These are phyloP conservation scores for Peromyscus eremicus DNA, from an alignment of 2,797 vertebrate genomes.

Conservation along the genomic window DNA sequence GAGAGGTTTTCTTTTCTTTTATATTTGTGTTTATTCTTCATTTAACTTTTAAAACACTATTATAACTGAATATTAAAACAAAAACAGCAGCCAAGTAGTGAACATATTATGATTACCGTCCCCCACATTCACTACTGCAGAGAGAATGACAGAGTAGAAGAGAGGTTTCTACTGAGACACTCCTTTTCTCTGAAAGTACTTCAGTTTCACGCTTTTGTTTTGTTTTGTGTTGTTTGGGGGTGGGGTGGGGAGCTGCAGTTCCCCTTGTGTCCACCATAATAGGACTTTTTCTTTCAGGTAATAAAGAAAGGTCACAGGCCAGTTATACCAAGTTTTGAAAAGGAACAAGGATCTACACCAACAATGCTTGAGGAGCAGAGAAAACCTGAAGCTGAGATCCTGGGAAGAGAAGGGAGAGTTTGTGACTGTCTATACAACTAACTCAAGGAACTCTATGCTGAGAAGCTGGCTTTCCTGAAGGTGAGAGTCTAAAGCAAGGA, in stretches of 20 bases:
- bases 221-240: neutral
- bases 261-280: neutral
- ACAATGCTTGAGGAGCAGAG: neutral
- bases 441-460: neutral
- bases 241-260: neutral
- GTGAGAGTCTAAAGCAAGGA: neutral
- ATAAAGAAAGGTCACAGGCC: constrained; percentile 13
- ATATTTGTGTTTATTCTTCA: too few relatives aligned
- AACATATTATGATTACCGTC: too few relatives aligned
- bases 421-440: neutral
- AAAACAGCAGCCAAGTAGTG: too few relatives aligned
- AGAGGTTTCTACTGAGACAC: neutral
- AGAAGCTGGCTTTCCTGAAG: neutral
- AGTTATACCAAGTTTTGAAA: neutral
- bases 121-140: too few relatives aligned
- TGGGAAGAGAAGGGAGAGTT: neutral
- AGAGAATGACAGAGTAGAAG: neutral
- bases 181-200: neutral
- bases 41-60: too few relatives aligned
- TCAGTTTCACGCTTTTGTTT: neutral
- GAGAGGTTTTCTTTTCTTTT: too few relatives aligned
- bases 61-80: too few relatives aligned
- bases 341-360: neutral
- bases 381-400: neutral
- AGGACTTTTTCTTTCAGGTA: neutral